Percentiles rank a stretch among this genome's conserved stretches.
Evolutionary conservation across 2,113 vertebrate genomes (phyloP).

Genomic region (Mirounga angustirostris): DNA sequence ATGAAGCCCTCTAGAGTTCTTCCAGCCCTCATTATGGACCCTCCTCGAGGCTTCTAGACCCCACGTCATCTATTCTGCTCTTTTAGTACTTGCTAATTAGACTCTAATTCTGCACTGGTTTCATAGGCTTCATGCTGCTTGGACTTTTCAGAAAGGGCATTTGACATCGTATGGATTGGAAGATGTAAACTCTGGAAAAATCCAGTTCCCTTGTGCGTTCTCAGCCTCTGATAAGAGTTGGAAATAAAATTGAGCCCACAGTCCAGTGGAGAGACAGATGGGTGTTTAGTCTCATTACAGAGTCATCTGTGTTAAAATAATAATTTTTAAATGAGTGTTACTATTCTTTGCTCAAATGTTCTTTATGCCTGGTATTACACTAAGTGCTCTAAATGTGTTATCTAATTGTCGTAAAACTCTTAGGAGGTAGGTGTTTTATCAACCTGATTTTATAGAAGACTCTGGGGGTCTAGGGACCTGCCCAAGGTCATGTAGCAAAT

Average conservation of each 20-base stretch:
- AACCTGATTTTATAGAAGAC: not conserved
- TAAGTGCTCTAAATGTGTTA: not conserved
- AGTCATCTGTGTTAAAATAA: not conserved
- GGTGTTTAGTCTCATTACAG: not conserved
- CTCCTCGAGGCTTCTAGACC: not conserved
- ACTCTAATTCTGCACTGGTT: not conserved
- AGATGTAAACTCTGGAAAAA: not conserved
- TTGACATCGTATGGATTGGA: not conserved
- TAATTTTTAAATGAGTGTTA: not conserved
- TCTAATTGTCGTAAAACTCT: not conserved
- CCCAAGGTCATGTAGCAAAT: not conserved
- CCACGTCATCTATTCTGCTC: too few species aligned
- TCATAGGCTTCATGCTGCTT: not conserved
- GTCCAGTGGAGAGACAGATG: not conserved
- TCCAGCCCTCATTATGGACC: fast-evolving
- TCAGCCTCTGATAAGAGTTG: not conserved
- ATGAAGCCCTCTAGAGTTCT: not conserved
- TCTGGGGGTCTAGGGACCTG: not conserved
- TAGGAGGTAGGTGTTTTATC: not conserved
- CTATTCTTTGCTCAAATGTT: not conserved
- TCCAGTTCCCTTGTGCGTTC: not conserved
- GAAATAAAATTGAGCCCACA: not conserved
- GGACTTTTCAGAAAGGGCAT: not conserved
- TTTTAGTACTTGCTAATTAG: not conserved
- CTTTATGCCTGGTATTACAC: not conserved